Percentiles rank a stretch among this genome's conserved stretches.
Evolutionary conservation across 2,113 vertebrate species (phyloP).

Genomic region (Gopherus evgoodei): DNA sequence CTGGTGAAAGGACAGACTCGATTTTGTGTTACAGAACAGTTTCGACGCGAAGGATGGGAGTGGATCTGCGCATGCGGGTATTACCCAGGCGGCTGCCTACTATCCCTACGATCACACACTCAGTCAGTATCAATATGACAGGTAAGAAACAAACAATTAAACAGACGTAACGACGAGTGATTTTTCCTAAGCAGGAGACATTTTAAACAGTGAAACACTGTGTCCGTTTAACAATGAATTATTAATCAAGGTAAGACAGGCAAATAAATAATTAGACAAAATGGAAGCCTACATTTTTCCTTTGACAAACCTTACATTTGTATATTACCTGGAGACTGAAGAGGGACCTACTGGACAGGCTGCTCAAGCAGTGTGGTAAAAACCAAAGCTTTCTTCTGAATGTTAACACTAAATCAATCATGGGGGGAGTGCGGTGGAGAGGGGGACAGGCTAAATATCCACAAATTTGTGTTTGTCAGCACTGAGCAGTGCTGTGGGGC

Average conservation of each 20-base stretch:
- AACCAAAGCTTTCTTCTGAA: background rate
- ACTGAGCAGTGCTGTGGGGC: background rate
- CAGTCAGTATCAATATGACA: constrained; percentile 98
- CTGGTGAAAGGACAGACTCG: background rate
- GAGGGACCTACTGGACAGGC: too few relatives aligned
- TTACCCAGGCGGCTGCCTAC: constrained; percentile 91
- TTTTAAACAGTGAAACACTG: background rate
- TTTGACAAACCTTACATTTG: background rate
- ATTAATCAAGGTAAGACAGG: background rate
- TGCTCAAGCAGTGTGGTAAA: background rate
- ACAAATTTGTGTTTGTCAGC: background rate
- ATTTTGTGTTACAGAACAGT: constrained; percentile 85
- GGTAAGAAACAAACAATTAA: constrained; percentile 80
- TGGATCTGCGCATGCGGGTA: constrained; percentile 92
- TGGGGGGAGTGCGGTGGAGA: background rate
- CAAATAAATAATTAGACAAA: background rate
- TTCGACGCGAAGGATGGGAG: constrained; percentile 94
- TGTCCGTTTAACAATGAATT: background rate
- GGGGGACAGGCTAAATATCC: background rate
- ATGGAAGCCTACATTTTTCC: background rate
- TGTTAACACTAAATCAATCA: background rate
- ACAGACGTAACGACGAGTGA: background rate
- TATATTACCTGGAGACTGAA: background rate
- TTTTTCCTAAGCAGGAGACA: background rate
- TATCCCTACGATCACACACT: constrained; percentile 94